These are phyloP conservation scores for Hirtodrosophila histrioides DNA, from an alignment of 2,888 invertebrate species.

Conservation along the genomic window DNA sequence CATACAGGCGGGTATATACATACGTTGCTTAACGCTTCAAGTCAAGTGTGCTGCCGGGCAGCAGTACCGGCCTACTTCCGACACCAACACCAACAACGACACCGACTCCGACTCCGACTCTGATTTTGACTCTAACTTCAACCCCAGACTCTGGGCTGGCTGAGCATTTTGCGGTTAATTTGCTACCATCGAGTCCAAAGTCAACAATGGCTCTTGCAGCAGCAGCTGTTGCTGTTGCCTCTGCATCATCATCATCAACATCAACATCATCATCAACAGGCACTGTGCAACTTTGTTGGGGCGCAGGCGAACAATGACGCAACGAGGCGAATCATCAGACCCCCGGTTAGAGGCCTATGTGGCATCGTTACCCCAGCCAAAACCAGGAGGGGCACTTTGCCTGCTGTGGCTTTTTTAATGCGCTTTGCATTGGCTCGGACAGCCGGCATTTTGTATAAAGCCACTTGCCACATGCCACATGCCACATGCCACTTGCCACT, in stretches of 20 bases:
- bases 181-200: slow-evolving; percentile 51
- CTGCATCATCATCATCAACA: neutral
- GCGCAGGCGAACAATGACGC: slow-evolving; percentile 32
- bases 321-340: slow-evolving; percentile 3
- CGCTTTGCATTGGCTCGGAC: slow-evolving; percentile 29
- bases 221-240: slow-evolving; percentile 12
- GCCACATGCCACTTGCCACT: slow-evolving; percentile 17
- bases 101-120: no score
- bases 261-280: slow-evolving; percentile 24
- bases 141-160: neutral
- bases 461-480: slow-evolving; percentile 19
- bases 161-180: slow-evolving; percentile 59
- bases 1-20: neutral
- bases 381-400: slow-evolving; percentile 14
- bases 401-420: slow-evolving; percentile 40
- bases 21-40: slow-evolving; percentile 33
- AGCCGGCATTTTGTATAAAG: slow-evolving; percentile 8
- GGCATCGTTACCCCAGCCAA: slow-evolving; percentile 14
- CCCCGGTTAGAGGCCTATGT: slow-evolving; percentile 31
- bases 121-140: neutral
- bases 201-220: slow-evolving; percentile 47
- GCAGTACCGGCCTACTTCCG: neutral
- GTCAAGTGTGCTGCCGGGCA: slow-evolving; percentile 40
- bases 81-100: no score
- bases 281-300: slow-evolving; percentile 47